Evolutionary conservation across 2,888 invertebrate genomes (phyloP).

Genomic region (Sarcophaga subvicina): DNA sequence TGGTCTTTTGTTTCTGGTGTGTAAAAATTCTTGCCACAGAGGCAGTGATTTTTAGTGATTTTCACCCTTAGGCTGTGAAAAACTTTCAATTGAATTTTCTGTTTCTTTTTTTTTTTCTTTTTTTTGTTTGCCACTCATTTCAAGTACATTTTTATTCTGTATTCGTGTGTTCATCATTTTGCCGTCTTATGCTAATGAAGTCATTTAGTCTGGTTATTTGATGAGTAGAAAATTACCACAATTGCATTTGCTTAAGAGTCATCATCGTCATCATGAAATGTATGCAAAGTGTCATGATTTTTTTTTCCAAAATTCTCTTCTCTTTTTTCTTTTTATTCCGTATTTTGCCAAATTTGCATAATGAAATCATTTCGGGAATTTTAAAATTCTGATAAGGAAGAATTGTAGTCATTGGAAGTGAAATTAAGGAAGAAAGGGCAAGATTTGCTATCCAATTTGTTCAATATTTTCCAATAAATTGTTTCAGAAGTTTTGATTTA

Average conservation of each 20-base stretch:
- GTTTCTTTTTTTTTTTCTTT: slow-evolving; percentile 1
- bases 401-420: background rate
- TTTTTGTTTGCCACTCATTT: slow-evolving; percentile 19
- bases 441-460: too few species aligned
- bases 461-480: too few species aligned
- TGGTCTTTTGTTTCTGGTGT: background rate
- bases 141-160: slow-evolving; percentile 15
- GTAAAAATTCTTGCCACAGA: slow-evolving; percentile 19
- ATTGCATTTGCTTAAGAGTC: slow-evolving; percentile 67
- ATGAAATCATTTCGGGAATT: slow-evolving; percentile 31
- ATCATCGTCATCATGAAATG: slow-evolving; percentile 44
- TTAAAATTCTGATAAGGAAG: background rate
- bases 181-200: slow-evolving; percentile 65
- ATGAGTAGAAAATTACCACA: slow-evolving; percentile 65
- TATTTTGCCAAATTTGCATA: slow-evolving; percentile 15
- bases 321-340: background rate
- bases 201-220: slow-evolving; percentile 66
- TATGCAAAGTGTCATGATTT: slow-evolving; percentile 67
- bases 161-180: background rate
- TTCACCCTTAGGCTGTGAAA: slow-evolving; percentile 62
- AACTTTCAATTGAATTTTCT: slow-evolving; percentile 64
- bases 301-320: background rate
- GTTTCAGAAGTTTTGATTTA: too few species aligned
- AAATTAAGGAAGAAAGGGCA: too few species aligned
- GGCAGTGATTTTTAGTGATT: slow-evolving; percentile 55